Percentiles rank a stretch among this genome's conserved stretches.
phyloP scores from a whole-genome alignment of 2,888 invertebrate genomes.

The Tenthredo distinguenda region DNA sequence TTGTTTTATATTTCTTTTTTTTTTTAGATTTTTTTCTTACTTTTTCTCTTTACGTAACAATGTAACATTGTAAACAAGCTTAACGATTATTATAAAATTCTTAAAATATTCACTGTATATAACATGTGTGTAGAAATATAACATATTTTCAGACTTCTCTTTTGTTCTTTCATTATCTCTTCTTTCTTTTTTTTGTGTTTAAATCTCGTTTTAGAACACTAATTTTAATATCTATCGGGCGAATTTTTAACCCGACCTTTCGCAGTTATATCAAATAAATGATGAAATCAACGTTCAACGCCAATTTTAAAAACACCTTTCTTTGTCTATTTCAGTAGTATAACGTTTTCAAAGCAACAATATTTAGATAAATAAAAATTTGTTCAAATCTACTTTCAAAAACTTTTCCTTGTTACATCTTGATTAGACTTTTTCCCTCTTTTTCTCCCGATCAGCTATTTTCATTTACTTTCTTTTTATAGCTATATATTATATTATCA shows the following conservation, averaged over 20 bases:
- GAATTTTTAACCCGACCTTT: not conserved
- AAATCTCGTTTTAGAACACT: not conserved
- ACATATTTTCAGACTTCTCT: not conserved
- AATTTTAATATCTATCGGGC: not conserved
- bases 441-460: not conserved
- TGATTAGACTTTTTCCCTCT: not conserved
- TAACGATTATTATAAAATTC: slow-evolving; percentile 50
- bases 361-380: not conserved
- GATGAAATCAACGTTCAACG: not conserved
- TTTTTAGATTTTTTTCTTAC: not conserved
- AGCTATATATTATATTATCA: not conserved
- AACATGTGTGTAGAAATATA: slow-evolving; percentile 36
- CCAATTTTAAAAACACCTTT: too few species aligned
- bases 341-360: not conserved
- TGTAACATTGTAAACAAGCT: slow-evolving; percentile 51
- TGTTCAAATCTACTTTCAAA: not conserved
- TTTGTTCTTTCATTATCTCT: not conserved
- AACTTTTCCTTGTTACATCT: not conserved
- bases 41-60: slow-evolving; percentile 45
- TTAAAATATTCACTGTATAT: slow-evolving; percentile 46
- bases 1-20: slow-evolving; percentile 29
- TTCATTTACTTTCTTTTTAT: not conserved
- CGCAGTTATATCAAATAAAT: not conserved
- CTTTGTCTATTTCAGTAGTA: not conserved
- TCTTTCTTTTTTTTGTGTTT: not conserved